Evolutionary conservation across 2,888 invertebrate genomes (phyloP).

Genomic region (Germaria angustata): DNA sequence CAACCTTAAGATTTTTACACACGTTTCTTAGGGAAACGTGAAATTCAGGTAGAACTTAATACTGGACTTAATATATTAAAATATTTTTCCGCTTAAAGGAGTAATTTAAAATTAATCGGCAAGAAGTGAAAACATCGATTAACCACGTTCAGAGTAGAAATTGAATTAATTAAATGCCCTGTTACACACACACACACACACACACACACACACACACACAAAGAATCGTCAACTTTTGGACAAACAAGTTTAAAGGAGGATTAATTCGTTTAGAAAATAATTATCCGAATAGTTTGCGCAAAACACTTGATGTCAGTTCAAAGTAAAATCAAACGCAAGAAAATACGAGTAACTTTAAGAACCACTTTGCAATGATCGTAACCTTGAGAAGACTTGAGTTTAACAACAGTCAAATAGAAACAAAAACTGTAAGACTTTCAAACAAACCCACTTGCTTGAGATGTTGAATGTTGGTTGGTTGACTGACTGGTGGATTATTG

Average conservation of each 20-base stretch:
- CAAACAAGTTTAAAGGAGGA: too few relatives aligned
- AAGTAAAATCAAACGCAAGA: constrained; percentile 11
- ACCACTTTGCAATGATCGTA: constrained; percentile 67
- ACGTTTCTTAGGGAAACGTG: too few relatives aligned
- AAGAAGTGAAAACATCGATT: too few relatives aligned
- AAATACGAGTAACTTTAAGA: constrained; percentile 8
- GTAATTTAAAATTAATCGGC: too few relatives aligned
- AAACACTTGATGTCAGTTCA: not conserved
- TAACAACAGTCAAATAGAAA: constrained; percentile 16
- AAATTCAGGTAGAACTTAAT: too few relatives aligned
- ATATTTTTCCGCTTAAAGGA: too few relatives aligned
- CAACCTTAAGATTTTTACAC: too few relatives aligned
- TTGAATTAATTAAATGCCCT: too few relatives aligned
- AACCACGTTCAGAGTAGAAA: too few relatives aligned
- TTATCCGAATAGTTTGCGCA: not conserved
- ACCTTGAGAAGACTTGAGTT: constrained; percentile 66
- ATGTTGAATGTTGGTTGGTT: constrained; percentile 26
- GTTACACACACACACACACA: not conserved
- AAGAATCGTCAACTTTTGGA: too few relatives aligned
- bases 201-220: not conserved
- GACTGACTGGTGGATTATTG: constrained; percentile 21
- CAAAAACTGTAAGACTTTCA: constrained; percentile 30
- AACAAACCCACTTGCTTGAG: constrained; percentile 42
- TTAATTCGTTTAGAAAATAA: not conserved
- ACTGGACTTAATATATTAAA: too few relatives aligned